Percentiles rank a stretch among this genome's conserved stretches.
These are phyloP conservation scores for Pogonomyrmex californicus DNA, from an alignment of 1,140 invertebrate genomes.

Conservation along the genomic window DNA sequence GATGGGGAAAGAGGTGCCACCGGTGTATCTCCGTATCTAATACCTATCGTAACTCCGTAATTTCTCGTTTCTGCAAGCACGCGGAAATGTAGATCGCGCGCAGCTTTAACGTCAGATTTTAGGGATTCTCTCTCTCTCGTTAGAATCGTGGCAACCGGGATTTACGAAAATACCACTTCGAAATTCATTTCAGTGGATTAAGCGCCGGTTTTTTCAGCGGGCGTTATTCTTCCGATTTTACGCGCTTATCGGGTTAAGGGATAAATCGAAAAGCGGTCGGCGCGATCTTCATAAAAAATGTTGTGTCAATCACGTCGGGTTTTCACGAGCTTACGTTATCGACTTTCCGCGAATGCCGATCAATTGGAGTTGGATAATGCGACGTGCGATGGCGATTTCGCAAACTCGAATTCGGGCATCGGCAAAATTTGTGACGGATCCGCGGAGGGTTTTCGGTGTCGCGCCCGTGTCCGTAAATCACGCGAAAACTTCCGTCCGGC, in stretches of 20 bases:
- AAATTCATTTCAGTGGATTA: conserved; percentile 41
- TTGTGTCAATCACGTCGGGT: conserved; percentile 3
- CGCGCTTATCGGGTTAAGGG: conserved; percentile 43
- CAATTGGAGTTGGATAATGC: neutral
- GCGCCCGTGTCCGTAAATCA: conserved; percentile 46
- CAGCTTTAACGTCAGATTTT: conserved; percentile 54
- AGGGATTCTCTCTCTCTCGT: conserved; percentile 4
- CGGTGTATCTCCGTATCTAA: conserved; percentile 42
- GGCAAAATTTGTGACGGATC: conserved; percentile 28
- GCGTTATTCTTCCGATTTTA: conserved; percentile 36
- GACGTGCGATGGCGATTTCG: neutral
- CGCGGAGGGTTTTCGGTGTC: conserved; percentile 5
- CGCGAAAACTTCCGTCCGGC: conserved; percentile 49
- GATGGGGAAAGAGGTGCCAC: neutral
- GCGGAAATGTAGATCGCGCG: conserved; percentile 34
- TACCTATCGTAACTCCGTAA: conserved; percentile 55
- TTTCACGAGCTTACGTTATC: neutral
- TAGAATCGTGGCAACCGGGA: neutral
- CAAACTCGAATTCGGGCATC: neutral
- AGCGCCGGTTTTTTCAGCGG: conserved; percentile 26
- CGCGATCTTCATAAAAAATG: conserved; percentile 18
- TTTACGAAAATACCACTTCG: conserved; percentile 34
- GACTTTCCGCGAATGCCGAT: too few species aligned
- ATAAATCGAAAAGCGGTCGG: conserved; percentile 21
- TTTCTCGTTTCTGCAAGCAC: conserved; percentile 50